Evolutionary conservation across 1,140 invertebrate genomes (phyloP).

Genomic region (Drosophila ambigua): DNA sequence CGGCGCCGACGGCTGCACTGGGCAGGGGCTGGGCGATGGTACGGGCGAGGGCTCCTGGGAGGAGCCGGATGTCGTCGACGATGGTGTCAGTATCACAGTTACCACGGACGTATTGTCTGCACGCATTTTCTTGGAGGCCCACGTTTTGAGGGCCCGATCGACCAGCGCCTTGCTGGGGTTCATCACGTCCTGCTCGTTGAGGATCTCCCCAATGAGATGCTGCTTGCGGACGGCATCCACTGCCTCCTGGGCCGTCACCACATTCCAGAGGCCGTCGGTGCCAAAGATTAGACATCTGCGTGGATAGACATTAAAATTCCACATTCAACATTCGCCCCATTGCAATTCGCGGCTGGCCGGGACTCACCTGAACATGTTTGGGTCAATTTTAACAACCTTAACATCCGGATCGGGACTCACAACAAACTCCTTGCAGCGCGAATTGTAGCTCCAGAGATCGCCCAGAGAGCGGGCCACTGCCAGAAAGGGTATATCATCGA

Average conservation of each 20-base stretch:
- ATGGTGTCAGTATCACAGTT: slow-evolving; percentile 95
- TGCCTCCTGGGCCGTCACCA: slow-evolving; percentile 93
- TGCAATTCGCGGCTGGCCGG: too few species aligned
- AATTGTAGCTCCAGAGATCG: slow-evolving; percentile 99
- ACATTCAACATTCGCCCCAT: too few species aligned
- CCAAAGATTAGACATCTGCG: slow-evolving; percentile 96
- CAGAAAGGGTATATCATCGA: slow-evolving; percentile 98
- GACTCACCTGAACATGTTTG: slow-evolving; percentile 86
- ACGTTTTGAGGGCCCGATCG: slow-evolving; percentile 92
- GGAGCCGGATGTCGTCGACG: slow-evolving; percentile 86
- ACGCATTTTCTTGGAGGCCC: slow-evolving; percentile 91
- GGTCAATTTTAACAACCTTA: slow-evolving; percentile 93
- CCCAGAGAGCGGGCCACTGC: slow-evolving; percentile 97
- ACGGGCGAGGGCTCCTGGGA: background rate
- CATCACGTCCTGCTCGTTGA: slow-evolving; percentile 83
- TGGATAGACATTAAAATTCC: background rate
- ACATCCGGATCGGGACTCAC: slow-evolving; percentile 99
- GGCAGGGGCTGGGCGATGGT: background rate
- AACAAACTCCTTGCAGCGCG: slow-evolving; percentile 93
- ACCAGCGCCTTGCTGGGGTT: slow-evolving; percentile 97
- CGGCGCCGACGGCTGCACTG: background rate
- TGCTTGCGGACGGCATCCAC: slow-evolving; percentile 93
- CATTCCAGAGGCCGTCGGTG: slow-evolving; percentile 98
- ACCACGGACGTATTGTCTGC: slow-evolving; percentile 98
- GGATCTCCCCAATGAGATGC: slow-evolving; percentile 88